A percentile compares a stretch with the other conserved stretches of the same genome.
phyloP scores from a whole-genome alignment of 2,888 invertebrate species.

The Lasioglossum pauxillum region DNA sequence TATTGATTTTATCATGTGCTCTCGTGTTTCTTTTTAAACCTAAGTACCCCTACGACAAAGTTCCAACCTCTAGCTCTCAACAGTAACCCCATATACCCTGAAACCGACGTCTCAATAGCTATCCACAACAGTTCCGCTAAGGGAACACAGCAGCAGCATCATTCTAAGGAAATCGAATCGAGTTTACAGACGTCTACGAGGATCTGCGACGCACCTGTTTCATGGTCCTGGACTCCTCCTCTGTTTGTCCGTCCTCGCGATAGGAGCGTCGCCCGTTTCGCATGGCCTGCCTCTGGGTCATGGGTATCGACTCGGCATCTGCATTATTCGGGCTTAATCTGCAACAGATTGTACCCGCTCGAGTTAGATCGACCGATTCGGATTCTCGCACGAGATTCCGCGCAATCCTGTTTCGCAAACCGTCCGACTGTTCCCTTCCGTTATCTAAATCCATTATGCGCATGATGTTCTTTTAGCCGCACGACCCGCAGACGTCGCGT shows the following conservation, averaged over 20 bases:
- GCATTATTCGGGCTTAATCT: conserved; percentile 75
- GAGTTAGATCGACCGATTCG: not conserved
- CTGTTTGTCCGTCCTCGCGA: conserved; percentile 77
- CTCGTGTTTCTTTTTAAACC: no score
- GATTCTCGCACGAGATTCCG: not conserved
- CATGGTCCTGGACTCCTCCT: conserved; percentile 81
- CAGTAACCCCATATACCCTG: not conserved
- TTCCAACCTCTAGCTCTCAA: no score
- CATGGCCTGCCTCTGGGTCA: conserved; percentile 75
- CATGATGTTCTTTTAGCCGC: not conserved
- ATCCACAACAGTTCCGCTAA: not conserved
- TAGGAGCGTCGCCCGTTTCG: conserved; percentile 76
- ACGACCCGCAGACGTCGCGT: not conserved
- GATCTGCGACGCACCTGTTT: conserved; percentile 77
- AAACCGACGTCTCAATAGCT: not conserved
- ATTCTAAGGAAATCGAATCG: not conserved
- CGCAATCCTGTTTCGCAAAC: not conserved
- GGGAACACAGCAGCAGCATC: no score
- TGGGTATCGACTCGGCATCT: conserved; percentile 78
- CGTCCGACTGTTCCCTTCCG: not conserved
- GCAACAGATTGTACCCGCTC: conserved; percentile 41
- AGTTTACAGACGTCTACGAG: not conserved
- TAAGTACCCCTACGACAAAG: no score
- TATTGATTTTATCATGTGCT: no score
- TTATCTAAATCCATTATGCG: not conserved